These are phyloP conservation scores for Bucco capensis DNA, from an alignment of 2,113 vertebrate genomes.

Conservation along the genomic window DNA sequence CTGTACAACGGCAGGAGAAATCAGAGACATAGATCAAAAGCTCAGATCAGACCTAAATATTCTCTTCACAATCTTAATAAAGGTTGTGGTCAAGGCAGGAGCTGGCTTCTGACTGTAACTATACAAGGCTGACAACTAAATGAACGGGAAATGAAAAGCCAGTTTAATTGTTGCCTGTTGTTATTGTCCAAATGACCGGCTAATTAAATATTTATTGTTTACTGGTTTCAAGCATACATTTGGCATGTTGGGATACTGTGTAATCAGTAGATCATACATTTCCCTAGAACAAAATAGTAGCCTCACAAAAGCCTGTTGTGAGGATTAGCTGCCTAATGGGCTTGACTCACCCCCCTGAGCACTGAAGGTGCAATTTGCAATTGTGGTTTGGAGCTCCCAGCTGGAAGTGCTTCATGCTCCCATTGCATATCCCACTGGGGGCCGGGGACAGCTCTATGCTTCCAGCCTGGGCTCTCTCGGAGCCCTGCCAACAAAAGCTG, in stretches of 20 bases:
- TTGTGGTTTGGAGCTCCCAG: not conserved
- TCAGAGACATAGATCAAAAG: constrained; percentile 31
- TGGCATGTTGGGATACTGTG: constrained; percentile 32
- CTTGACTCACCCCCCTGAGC: not conserved
- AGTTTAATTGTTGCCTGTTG: constrained; percentile 55
- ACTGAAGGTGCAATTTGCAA: constrained; percentile 14
- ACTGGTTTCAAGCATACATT: constrained; percentile 47
- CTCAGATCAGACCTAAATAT: constrained; percentile 35
- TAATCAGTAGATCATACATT: constrained; percentile 53
- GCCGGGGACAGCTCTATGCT: not conserved
- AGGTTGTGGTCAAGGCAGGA: constrained; percentile 4
- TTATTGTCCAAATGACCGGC: constrained; percentile 47
- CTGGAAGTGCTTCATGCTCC: constrained; percentile 10
- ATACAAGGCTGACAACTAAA: constrained; percentile 38
- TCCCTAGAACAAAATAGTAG: constrained; percentile 22
- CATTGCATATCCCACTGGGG: not conserved
- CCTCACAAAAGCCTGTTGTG: constrained; percentile 48
- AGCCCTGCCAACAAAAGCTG: constrained; percentile 18
- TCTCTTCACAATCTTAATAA: constrained; percentile 11
- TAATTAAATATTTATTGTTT: constrained; percentile 71
- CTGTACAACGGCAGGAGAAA: not conserved
- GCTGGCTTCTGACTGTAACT: not conserved
- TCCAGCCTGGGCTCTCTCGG: not conserved
- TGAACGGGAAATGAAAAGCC: constrained; percentile 57
- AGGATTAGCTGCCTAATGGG: constrained; percentile 44